Evolutionary conservation across 2,797 vertebrate genomes (phyloP).

Genomic region (Mus spretus): DNA sequence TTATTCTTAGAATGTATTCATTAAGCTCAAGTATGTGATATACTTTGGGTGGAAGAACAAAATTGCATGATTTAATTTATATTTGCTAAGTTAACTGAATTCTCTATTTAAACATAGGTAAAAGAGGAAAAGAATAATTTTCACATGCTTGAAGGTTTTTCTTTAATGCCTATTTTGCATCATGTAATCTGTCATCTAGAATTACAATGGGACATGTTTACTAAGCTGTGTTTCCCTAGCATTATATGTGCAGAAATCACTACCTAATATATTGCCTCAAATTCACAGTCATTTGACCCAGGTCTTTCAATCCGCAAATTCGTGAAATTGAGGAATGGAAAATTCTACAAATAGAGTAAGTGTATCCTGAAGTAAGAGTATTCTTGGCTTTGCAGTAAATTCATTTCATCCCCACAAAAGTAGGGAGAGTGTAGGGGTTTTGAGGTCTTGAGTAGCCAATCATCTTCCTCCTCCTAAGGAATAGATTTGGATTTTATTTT

Average conservation of each 20-base stretch:
- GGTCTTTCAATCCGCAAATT: neutral
- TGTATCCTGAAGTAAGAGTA: neutral
- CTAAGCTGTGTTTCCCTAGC: neutral
- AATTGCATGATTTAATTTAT: neutral
- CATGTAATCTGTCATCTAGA: neutral
- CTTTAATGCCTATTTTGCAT: neutral
- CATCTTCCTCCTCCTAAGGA: slow-evolving; percentile 19
- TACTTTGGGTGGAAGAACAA: neutral
- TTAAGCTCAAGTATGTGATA: neutral
- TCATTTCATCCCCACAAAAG: neutral
- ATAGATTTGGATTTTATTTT: slow-evolving; percentile 66
- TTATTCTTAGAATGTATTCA: neutral
- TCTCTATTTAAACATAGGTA: neutral
- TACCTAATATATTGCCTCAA: slow-evolving; percentile 43
- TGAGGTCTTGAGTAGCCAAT: neutral
- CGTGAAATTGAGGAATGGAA: neutral
- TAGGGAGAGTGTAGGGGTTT: neutral
- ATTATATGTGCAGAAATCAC: neutral
- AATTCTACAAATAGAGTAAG: neutral
- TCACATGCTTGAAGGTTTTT: neutral
- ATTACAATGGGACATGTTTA: neutral
- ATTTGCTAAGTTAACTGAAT: neutral
- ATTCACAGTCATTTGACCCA: slow-evolving; percentile 8
- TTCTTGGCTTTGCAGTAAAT: neutral
- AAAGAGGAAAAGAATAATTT: slow-evolving; percentile 16